phyloP scores from a whole-genome alignment of 2,113 vertebrate species.

The Albula glossodonta region DNA sequence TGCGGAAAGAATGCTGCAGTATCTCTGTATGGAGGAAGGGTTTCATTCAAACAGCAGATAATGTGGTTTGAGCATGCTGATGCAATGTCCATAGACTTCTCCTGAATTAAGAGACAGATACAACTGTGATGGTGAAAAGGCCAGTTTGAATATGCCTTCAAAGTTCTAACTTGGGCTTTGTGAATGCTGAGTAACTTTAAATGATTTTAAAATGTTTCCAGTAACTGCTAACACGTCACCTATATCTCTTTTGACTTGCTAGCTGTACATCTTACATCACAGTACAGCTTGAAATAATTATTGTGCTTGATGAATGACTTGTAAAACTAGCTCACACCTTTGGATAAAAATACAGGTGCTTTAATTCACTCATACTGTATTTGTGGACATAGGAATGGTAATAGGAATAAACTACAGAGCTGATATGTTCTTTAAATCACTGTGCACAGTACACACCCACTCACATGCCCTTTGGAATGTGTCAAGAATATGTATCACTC shows the following conservation, averaged over 20 bases:
- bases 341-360: constrained; percentile 6
- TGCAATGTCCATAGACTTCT: constrained; percentile 3
- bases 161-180: constrained; percentile 10
- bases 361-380: constrained; percentile 8
- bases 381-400: constrained; percentile 6
- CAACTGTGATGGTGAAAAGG: constrained; percentile 14
- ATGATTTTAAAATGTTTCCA: background rate
- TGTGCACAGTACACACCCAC: constrained; percentile 28
- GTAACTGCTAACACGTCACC: background rate
- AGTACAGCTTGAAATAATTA: background rate
- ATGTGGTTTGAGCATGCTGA: constrained; percentile 27
- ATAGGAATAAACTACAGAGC: constrained; percentile 23
- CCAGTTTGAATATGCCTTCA: constrained; percentile 14
- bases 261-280: background rate
- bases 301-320: background rate
- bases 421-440: constrained; percentile 31
- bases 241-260: constrained; percentile 12
- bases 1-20: background rate
- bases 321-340: background rate
- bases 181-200: constrained; percentile 11
- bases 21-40: background rate
- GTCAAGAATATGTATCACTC: constrained; percentile 36
- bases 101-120: constrained; percentile 17
- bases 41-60: background rate
- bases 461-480: constrained; percentile 51